Percentiles rank a stretch among this genome's conserved stretches.
These are phyloP conservation scores for Anoplophora glabripennis DNA, from an alignment of 1,140 invertebrate species.

Conservation along the genomic window DNA sequence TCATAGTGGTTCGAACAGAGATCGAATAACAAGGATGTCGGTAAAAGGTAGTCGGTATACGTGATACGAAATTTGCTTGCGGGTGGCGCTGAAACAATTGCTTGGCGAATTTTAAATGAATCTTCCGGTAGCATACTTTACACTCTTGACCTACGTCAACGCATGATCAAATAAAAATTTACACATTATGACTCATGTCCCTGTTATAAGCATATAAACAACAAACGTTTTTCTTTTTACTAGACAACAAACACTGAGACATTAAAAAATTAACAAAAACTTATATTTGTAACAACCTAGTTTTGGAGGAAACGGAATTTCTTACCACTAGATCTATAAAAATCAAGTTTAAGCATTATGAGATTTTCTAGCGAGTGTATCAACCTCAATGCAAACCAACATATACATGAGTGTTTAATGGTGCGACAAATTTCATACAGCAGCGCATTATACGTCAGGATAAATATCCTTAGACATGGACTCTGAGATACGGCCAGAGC, in stretches of 20 bases:
- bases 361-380: conserved; percentile 18
- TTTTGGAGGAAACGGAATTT: too few species aligned
- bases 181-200: too few species aligned
- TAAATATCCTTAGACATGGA: conserved; percentile 42
- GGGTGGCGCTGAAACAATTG: conserved; percentile 13
- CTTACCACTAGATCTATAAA: too few species aligned
- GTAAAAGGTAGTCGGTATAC: conserved; percentile 10
- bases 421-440: conserved; percentile 47
- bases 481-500: conserved; percentile 38
- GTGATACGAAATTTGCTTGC: conserved; percentile 14
- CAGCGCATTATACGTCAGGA: conserved; percentile 44
- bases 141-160: conserved; percentile 13
- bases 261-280: too few species aligned
- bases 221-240: too few species aligned
- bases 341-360: background rate
- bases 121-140: conserved; percentile 13
- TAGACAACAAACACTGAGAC: too few species aligned
- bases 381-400: conserved; percentile 32
- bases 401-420: conserved; percentile 45
- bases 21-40: conserved; percentile 12
- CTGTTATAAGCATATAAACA: too few species aligned
- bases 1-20: conserved; percentile 3
- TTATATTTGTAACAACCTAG: too few species aligned
- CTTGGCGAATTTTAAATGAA: conserved; percentile 11
- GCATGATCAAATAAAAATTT: too few species aligned